Evolutionary conservation across 2,797 vertebrate genomes (phyloP).

Genomic region (Muscicapa striata): DNA sequence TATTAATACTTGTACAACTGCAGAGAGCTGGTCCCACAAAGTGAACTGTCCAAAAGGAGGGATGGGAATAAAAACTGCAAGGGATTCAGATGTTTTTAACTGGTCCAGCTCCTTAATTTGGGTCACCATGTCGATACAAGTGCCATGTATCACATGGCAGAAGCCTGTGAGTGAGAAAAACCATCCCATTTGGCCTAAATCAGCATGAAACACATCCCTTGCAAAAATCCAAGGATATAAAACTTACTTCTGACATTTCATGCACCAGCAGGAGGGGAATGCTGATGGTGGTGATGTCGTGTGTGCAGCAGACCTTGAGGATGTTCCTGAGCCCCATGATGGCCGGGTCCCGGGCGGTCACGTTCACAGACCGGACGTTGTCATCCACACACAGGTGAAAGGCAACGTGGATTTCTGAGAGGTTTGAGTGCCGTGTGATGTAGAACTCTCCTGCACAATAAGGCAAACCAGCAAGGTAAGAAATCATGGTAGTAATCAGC

Average conservation of each 20-base stretch:
- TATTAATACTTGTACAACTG: neutral
- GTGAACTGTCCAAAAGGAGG: neutral
- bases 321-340: constrained; percentile 99
- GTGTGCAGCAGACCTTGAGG: constrained; percentile 97
- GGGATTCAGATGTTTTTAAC: neutral
- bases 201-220: neutral
- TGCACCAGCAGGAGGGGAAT: constrained; percentile 94
- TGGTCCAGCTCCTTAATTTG: neutral
- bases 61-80: neutral
- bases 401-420: constrained; percentile 93
- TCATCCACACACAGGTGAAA: constrained; percentile 98
- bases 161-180: neutral
- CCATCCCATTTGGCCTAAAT: neutral
- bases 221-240: neutral
- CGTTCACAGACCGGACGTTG: constrained; percentile 90
- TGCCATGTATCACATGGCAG: neutral
- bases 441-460: constrained; percentile 91
- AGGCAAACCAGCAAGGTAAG: neutral
- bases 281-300: constrained; percentile 94
- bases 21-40: neutral
- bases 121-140: neutral
- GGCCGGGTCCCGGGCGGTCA: constrained; percentile 94
- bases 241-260: constrained; percentile 95
- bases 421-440: constrained; percentile 94
- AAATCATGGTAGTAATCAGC: neutral